A percentile compares a stretch with the other conserved stretches of the same genome.
These are phyloP conservation scores for honey bee (Apis mellifera) DNA, from an alignment of 1,140 invertebrate species.

Conservation along the genomic window Amel_HAv3.1 CM009932.2:7914001-7914500, in stretches of 20 bases:
- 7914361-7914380: not conserved
- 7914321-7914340: too few relatives aligned
- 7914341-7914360: too few relatives aligned
- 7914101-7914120: slow-evolving; percentile 59
- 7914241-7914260: too few relatives aligned
- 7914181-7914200: not conserved
- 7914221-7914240: too few relatives aligned
- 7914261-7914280: too few relatives aligned
- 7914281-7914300: too few relatives aligned
- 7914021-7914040: slow-evolving; percentile 79
- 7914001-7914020: slow-evolving; percentile 80
- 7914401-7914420: not conserved
- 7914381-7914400: too few relatives aligned
- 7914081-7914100: slow-evolving; percentile 59
- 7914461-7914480: not conserved
- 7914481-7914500: slow-evolving; percentile 14
- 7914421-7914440: not conserved
- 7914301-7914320: too few relatives aligned
- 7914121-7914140: slow-evolving; percentile 30
- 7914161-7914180: not conserved
- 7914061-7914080: slow-evolving; percentile 69
- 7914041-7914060: slow-evolving; percentile 67
- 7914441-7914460: slow-evolving; percentile 21
- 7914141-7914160: slow-evolving; percentile 25
- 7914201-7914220: not conserved